phyloP scores from a whole-genome alignment of 92 coral and sea anemone species.

The Isaurus tuberculatus region DNA sequence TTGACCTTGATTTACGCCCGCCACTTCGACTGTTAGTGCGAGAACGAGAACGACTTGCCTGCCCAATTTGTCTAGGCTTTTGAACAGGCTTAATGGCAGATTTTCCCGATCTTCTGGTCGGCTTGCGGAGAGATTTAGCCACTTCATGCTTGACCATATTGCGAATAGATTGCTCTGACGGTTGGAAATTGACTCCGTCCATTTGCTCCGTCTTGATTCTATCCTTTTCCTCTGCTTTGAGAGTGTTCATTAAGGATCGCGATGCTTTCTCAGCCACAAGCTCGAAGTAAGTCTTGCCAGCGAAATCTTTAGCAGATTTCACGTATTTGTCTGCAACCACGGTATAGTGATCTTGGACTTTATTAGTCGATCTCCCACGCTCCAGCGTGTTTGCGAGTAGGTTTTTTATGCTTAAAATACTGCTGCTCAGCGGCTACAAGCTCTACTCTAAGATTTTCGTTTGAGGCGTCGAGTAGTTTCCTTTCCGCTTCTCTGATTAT shows the following conservation, averaged over 20 bases:
- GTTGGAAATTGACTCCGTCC: conserved; percentile 14
- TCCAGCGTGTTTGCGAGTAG: conserved; percentile 46
- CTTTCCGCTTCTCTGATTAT: conserved; percentile 48
- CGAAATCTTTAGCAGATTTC: neutral
- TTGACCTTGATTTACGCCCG: conserved; percentile 9
- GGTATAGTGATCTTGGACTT: neutral
- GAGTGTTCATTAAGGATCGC: conserved; percentile 7
- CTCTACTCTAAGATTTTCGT: conserved; percentile 44
- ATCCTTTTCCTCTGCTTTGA: neutral
- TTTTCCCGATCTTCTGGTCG: neutral
- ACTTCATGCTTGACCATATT: conserved; percentile 10
- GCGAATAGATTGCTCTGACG: conserved; percentile 9
- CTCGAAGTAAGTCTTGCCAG: neutral
- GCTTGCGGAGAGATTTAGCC: conserved; percentile 10
- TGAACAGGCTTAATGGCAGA: neutral
- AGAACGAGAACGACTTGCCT: conserved; percentile 24
- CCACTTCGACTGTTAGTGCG: neutral
- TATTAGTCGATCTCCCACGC: conserved; percentile 37
- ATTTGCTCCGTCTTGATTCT: neutral
- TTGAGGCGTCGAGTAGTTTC: conserved; percentile 52
- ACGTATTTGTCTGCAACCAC: neutral
- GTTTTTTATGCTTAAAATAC: conserved; percentile 4
- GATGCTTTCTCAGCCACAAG: conserved; percentile 9
- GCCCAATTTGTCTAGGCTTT: neutral
- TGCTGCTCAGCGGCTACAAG: conserved; percentile 17